Evolutionary conservation across 1,140 invertebrate species (phyloP), one percentile per base, ranked within the genome.

Genomic region (Venturia canescens): DNA sequence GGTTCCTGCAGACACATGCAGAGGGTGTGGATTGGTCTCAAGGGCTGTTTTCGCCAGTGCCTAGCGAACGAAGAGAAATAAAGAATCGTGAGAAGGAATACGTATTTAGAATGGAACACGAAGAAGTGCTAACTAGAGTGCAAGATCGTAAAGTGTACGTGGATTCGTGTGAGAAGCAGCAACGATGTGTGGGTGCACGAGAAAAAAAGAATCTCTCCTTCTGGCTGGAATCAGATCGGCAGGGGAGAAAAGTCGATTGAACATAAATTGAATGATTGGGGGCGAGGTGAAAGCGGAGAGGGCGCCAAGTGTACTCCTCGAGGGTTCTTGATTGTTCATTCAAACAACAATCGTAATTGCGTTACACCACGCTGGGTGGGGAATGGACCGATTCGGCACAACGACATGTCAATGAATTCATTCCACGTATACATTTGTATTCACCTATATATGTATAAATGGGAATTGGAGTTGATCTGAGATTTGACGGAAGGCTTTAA

Each of bases 261-360:
- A 90, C 90, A 87, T 88, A 92, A 92, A 92, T 92, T 91, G 91
- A 92, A 92, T 92, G 91, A 92, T 92, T 89, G 90, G 89, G 87
- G 88, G 66, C 21, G 16, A 53, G 72, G 27, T 60, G 50, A 29
- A 63, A 57, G 71, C 26, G n/a, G 48, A 50, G 53, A 23, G 57
- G 15, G 75, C 48, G 21, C 5, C 53, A 21, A 50, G 50, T 66
- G 75, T 85, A 87, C 86, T 86, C 86, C 87, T 91, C 88, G 89
- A 91, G 91, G 90, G 91, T 89, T 89, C 91, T 92, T 92, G 91
- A 92, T 92, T 92, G 91, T 92, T 92, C 91, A 92, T 92, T 92
- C 91, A 92, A 92, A 92, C 90, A 92, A 92, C 91, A 92, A 92
- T 92, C 89, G 90, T 92, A 92, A 92, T 92, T 92, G 90, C 90